These are phyloP conservation scores for Muscicapa comitata DNA, from an alignment of 2,797 vertebrate genomes.

Conservation along the genomic window DNA sequence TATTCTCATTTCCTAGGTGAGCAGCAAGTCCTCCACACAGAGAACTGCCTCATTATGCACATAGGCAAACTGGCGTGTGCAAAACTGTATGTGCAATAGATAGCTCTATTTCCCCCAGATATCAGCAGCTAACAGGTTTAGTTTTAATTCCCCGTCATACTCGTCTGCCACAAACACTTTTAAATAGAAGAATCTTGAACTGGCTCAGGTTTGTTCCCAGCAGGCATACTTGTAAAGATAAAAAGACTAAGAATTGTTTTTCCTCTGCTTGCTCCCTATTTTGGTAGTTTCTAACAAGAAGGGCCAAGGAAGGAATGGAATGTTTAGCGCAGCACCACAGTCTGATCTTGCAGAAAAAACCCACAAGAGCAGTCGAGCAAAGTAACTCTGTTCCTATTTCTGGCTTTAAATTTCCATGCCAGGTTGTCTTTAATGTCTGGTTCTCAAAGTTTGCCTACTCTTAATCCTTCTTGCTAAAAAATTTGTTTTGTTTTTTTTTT, in stretches of 20 bases:
- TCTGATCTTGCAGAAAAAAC: background rate
- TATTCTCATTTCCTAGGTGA: slow-evolving; percentile 5
- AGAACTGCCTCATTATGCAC: background rate
- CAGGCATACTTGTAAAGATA: slow-evolving; percentile 71
- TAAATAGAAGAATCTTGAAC: slow-evolving; percentile 64
- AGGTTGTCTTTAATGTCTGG: slow-evolving; percentile 41
- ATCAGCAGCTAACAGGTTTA: slow-evolving; percentile 29
- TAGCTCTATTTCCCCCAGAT: slow-evolving; percentile 29
- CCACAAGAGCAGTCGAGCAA: background rate
- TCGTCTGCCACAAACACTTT: slow-evolving; percentile 36
- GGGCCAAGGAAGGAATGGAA: slow-evolving; percentile 36
- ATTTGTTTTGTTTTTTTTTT: background rate
- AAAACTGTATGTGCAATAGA: background rate
- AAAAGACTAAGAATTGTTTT: slow-evolving; percentile 30
- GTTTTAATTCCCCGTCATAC: slow-evolving; percentile 47
- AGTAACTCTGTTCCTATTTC: slow-evolving; percentile 1
- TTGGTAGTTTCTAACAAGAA: background rate
- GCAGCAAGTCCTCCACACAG: background rate
- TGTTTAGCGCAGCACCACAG: background rate
- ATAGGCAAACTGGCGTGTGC: background rate
- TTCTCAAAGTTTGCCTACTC: slow-evolving; percentile 49
- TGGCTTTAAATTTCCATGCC: background rate
- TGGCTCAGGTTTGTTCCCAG: slow-evolving; percentile 63
- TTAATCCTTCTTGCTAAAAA: slow-evolving; percentile 54
- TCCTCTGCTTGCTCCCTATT: background rate